phyloP scores from a whole-genome alignment of 2,888 invertebrate species.

The Dione juno region DNA sequence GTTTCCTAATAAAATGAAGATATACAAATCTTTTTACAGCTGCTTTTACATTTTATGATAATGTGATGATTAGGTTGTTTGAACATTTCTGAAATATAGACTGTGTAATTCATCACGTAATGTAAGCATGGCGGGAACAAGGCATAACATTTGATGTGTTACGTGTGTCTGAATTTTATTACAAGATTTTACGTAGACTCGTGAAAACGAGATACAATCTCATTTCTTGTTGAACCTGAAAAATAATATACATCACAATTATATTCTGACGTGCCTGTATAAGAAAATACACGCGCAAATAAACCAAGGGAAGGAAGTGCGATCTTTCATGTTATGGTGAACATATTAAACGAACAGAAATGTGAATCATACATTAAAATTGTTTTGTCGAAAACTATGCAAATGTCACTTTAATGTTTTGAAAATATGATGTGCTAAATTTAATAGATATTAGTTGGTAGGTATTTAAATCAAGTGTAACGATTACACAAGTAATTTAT shows the following conservation, averaged over 20 bases:
- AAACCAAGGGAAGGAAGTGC: not conserved
- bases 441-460: too few relatives aligned
- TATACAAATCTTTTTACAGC: not conserved
- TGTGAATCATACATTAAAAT: not conserved
- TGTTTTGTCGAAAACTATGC: too few relatives aligned
- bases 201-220: constrained; percentile 56
- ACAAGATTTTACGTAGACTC: constrained; percentile 49
- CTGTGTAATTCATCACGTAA: constrained; percentile 52
- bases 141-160: constrained; percentile 61
- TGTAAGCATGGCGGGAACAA: constrained; percentile 58
- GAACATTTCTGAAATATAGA: constrained; percentile 15
- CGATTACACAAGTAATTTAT: not conserved
- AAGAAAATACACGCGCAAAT: constrained; percentile 1
- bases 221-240: constrained; percentile 43
- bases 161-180: constrained; percentile 59
- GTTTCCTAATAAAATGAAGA: not conserved
- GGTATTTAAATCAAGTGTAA: not conserved
- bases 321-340: not conserved
- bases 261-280: constrained; percentile 25
- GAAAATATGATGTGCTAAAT: not conserved
- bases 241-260: constrained; percentile 33
- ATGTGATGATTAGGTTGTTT: not conserved
- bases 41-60: not conserved
- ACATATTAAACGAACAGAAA: not conserved
- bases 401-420: not conserved